phyloP scores from a whole-genome alignment of 2,888 invertebrate species.

The Drosophila rellima region DNA sequence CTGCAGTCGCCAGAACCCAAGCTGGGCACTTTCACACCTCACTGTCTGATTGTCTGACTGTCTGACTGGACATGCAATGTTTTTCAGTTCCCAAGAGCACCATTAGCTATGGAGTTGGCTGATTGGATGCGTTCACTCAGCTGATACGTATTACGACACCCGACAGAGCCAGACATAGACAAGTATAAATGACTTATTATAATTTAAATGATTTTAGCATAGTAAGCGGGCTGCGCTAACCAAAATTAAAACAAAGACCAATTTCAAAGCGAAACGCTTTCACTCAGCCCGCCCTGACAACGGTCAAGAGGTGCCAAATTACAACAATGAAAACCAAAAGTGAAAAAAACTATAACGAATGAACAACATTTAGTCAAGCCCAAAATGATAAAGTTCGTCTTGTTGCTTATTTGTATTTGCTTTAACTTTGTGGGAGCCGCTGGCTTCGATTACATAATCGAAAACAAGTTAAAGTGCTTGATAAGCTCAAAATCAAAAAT shows the following conservation, averaged over 20 bases:
- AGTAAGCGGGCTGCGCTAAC: slow-evolving; percentile 36
- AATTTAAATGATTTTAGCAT: slow-evolving; percentile 65
- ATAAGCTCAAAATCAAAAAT: slow-evolving; percentile 8
- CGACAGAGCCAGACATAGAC: slow-evolving; percentile 6
- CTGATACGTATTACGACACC: slow-evolving; percentile 43
- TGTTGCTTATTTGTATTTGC: slow-evolving; percentile 17
- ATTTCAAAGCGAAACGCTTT: slow-evolving; percentile 52
- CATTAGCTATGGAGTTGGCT: slow-evolving; percentile 11
- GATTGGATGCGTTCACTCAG: slow-evolving; percentile 3
- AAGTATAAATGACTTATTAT: slow-evolving; percentile 45
- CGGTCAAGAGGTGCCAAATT: slow-evolving; percentile 63
- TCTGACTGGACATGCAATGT: background rate
- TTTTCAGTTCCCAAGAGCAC: slow-evolving; percentile 9
- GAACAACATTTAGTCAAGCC: slow-evolving; percentile 27
- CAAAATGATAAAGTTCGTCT: slow-evolving; percentile 36
- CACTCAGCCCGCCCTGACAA: slow-evolving; percentile 35
- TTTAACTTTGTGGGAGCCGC: slow-evolving; percentile 33
- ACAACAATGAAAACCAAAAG: slow-evolving; percentile 17
- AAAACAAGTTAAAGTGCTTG: slow-evolving; percentile 11
- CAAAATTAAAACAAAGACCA: slow-evolving; percentile 51
- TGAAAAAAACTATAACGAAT: slow-evolving; percentile 28
- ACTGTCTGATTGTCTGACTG: background rate
- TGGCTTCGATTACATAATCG: slow-evolving; percentile 38
- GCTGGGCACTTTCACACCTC: slow-evolving; percentile 49
- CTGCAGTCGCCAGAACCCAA: slow-evolving; percentile 43